These are phyloP conservation scores for Apodemus agrarius DNA, from an alignment of 2,797 vertebrate species.

Conservation along the genomic window DNA sequence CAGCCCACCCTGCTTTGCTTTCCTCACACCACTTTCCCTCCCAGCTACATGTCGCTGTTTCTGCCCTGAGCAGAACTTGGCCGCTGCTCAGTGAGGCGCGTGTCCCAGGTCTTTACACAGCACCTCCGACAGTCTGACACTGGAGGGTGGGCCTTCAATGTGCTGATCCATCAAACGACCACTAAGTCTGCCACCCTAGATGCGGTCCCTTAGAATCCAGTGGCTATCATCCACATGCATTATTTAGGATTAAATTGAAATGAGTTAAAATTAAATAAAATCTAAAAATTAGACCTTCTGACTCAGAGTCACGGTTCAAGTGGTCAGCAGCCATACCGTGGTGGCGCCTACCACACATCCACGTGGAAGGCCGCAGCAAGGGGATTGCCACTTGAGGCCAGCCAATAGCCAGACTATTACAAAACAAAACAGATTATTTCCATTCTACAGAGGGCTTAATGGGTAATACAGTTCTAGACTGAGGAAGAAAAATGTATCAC, in stretches of 20 bases:
- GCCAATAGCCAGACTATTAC: not conserved
- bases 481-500: not conserved
- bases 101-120: not conserved
- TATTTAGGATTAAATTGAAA: not conserved
- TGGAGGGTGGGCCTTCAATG: not conserved
- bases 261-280: not conserved
- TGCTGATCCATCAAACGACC: conserved; percentile 12
- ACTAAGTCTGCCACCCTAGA: not conserved
- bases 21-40: not conserved
- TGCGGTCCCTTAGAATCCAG: not conserved
- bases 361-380: not conserved
- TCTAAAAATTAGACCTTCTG: not conserved
- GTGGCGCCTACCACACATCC: not conserved
- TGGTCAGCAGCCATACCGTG: not conserved
- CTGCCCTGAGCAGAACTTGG: not conserved
- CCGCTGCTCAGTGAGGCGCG: not conserved
- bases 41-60: not conserved
- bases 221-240: not conserved
- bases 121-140: not conserved
- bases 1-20: not conserved
- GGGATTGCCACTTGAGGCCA: not conserved
- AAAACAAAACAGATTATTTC: not conserved
- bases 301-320: not conserved
- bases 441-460: not conserved
- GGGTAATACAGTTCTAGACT: not conserved